A percentile compares a stretch with the other conserved stretches of the same genome.
Evolutionary conservation across 2,113 vertebrate genomes (phyloP).

Genomic region (Athene noctua): DNA sequence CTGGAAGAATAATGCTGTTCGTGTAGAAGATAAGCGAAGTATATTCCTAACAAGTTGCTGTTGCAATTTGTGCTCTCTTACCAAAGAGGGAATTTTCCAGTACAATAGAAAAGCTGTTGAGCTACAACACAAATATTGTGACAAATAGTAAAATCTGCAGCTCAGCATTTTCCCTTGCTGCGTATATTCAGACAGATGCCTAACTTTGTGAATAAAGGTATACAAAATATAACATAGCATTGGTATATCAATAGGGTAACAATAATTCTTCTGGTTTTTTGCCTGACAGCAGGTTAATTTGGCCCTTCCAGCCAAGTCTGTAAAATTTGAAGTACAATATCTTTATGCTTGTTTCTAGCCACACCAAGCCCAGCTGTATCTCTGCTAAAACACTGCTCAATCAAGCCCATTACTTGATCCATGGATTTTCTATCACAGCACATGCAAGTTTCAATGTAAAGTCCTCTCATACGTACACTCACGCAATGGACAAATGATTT

Average conservation of each 20-base stretch:
- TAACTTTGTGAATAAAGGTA: background rate
- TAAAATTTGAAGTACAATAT: background rate
- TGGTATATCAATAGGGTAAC: background rate
- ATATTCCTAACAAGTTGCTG: background rate
- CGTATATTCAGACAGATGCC: background rate
- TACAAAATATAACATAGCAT: background rate
- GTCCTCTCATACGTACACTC: background rate
- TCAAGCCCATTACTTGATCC: background rate
- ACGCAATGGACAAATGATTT: background rate
- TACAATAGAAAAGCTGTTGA: background rate
- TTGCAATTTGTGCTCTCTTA: background rate
- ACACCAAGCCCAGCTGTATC: background rate
- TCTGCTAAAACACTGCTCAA: background rate
- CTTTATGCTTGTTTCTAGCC: background rate
- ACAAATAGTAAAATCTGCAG: background rate
- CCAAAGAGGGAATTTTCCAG: background rate
- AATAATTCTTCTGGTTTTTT: background rate
- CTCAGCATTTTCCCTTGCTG: background rate
- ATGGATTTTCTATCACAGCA: background rate
- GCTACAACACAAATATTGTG: conserved; percentile 2
- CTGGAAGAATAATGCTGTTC: background rate
- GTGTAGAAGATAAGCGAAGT: background rate
- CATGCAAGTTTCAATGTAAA: background rate
- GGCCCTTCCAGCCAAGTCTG: background rate
- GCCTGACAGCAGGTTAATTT: background rate